Conservation (phyloP, 2,888 invertebrate species). For the Euzophera pinguis region DNA sequence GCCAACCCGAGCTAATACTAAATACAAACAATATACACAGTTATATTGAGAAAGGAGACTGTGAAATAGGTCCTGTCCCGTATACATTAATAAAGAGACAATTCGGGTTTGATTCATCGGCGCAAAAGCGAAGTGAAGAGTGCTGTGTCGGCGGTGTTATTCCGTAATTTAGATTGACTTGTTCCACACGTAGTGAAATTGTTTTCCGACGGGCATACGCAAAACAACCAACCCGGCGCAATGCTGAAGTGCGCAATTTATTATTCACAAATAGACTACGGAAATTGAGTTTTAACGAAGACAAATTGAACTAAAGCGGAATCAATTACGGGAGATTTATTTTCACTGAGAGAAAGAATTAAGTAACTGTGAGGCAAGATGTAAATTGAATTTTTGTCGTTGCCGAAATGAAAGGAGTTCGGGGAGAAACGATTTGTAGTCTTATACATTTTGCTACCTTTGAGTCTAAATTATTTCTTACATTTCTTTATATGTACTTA, state of each 20-base stretch:
- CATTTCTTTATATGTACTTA: neutral
- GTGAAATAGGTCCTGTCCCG: neutral
- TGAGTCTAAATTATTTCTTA: neutral
- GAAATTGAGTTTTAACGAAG: constrained; percentile 78
- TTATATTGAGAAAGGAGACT: neutral
- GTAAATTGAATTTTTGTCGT: constrained; percentile 73
- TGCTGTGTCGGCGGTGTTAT: constrained; percentile 32
- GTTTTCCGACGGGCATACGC: constrained; percentile 46
- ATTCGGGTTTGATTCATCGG: constrained; percentile 23
- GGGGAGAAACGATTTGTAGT: constrained; percentile 7
- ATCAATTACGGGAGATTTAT: constrained; percentile 77
- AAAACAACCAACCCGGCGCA: constrained; percentile 55
- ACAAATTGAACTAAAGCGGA: constrained; percentile 77
- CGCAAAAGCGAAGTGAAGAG: constrained; percentile 28
- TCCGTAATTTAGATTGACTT: constrained; percentile 68
- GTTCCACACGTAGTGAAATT: constrained; percentile 51
- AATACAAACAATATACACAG: neutral
- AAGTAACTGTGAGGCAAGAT: constrained; percentile 68
- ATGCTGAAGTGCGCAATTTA: constrained; percentile 68
- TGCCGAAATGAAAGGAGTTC: constrained; percentile 46
- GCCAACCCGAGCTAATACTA: neutral
- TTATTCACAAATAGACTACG: constrained; percentile 75
- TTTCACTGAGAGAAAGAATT: constrained; percentile 70
- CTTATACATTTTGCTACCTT: neutral
- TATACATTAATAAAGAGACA: constrained; percentile 35